Evolutionary conservation across 1,140 invertebrate genomes (phyloP), one percentile per base, ranked within the genome.

Genomic region (Bombus difficillimus): DNA sequence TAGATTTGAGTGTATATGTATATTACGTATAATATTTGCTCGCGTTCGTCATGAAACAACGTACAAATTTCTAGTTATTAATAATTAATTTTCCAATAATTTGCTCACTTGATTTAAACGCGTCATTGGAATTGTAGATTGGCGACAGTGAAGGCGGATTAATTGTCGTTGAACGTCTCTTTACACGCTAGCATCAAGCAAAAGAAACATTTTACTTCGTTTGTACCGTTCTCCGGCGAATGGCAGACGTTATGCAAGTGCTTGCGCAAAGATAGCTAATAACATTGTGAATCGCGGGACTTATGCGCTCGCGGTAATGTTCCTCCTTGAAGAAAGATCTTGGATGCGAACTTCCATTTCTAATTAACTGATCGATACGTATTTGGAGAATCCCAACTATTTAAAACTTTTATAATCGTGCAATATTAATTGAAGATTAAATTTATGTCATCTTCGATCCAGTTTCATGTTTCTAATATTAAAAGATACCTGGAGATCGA

Each of bases 241-340:
- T 22, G n/a, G 37, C 1, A 32, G 22, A 25, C 25, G 81, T 83
- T 83, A 25, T 22, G 81, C 43, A 77, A 83, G 25, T 10, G 28
- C 12, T 83, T 76, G 39, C 73, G 81, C 37, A 83, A 83, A 62
- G 39, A 53, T 32, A 66, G 43, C 62, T 77, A 82, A 75, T 53
- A 66, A 66, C 72, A 22, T 82, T 75, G 39, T 13, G 43, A 74
- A 74, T 41, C 8, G 39, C 34, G 37, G 37, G n/a, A 77, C 64
- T 77, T 43, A 12, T 3, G 9, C 13, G 28, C 15, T 34, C 2
- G 43, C 3, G 34, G 13, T 34, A 66, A 66, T n/a, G 39, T n/a
- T 75, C n/a, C 15, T 47, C 22, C 9, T 39, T 6, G 25, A 37
- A 53, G 12, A 22, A 66, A 15, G 5, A 18, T 68, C 12, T 22